These are phyloP conservation scores for Lamellibrachia columna DNA, from an alignment of 2,888 invertebrate species.

Conservation along the genomic window DNA sequence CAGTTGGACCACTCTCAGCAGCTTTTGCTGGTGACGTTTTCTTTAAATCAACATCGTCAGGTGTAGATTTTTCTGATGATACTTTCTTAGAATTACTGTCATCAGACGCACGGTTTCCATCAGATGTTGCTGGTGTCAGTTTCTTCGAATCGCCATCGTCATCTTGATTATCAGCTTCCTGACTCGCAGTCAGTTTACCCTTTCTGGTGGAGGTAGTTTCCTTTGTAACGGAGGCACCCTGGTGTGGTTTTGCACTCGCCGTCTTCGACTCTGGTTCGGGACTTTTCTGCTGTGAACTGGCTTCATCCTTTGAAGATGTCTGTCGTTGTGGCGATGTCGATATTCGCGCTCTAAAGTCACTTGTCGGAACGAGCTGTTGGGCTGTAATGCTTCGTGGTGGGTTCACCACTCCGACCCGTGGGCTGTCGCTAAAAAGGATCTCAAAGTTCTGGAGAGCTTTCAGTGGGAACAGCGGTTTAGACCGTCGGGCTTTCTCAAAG, in stretches of 20 bases:
- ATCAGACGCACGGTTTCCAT: neutral
- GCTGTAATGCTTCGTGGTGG: constrained; percentile 12
- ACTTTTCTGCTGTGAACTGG: neutral
- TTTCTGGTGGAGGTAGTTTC: neutral
- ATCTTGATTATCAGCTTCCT: neutral
- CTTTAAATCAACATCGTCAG: neutral
- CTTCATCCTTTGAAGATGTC: neutral
- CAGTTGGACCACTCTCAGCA: neutral
- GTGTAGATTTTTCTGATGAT: neutral
- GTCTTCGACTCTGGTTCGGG: neutral
- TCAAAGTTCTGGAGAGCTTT: constrained; percentile 50
- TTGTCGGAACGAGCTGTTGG: constrained; percentile 25
- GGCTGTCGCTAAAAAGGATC: constrained; percentile 38
- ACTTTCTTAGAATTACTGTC: neutral
- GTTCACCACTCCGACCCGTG: neutral
- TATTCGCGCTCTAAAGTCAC: constrained; percentile 19
- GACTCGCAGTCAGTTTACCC: neutral
- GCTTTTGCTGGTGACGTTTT: neutral
- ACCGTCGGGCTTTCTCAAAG: constrained; percentile 62
- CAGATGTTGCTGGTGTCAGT: neutral
- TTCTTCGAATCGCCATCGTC: neutral
- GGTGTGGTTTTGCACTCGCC: neutral
- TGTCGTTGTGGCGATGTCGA: neutral
- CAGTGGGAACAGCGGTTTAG: constrained; percentile 57
- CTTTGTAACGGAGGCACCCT: neutral